Evolutionary conservation across 2,113 vertebrate species (phyloP).

Genomic region (Brevimyrus niger): DNA sequence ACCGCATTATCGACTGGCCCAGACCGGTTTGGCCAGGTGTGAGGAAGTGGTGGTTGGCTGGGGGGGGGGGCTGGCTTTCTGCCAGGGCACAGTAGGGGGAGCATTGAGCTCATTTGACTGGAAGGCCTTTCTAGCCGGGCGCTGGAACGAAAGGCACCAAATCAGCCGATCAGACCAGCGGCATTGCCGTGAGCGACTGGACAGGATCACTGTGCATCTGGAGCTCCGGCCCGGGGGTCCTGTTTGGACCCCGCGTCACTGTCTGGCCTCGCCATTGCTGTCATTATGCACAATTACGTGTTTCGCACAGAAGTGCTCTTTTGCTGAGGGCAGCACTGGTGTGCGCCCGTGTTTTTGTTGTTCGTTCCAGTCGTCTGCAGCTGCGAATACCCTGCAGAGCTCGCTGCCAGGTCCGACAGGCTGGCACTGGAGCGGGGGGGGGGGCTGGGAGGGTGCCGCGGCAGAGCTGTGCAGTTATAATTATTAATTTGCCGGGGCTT

Average conservation of each 20-base stretch:
- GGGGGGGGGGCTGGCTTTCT: not conserved
- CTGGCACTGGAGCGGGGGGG: not conserved
- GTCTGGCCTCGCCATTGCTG: not conserved
- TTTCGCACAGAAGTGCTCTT: not conserved
- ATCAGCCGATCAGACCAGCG: not conserved
- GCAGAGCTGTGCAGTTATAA: not conserved
- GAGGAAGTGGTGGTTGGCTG: not conserved
- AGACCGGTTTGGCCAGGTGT: not conserved
- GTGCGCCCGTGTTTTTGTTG: not conserved
- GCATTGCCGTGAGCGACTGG: not conserved
- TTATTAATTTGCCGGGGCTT: slow-evolving; percentile 1
- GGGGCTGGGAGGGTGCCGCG: not conserved
- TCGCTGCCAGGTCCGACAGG: not conserved
- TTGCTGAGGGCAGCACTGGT: not conserved
- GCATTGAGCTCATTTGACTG: not conserved
- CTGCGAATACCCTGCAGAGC: not conserved
- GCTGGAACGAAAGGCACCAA: not conserved
- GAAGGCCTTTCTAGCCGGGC: not conserved
- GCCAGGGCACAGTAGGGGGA: not conserved
- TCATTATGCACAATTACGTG: not conserved
- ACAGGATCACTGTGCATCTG: not conserved
- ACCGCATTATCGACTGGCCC: not conserved
- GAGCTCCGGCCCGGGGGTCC: not conserved
- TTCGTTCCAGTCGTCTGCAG: not conserved
- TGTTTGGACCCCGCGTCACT: not conserved